These are phyloP conservation scores for Lytechinus variegatus DNA, from an alignment of 35 echinoderm and acorn worm genomes.

Conservation along the genomic window DNA sequence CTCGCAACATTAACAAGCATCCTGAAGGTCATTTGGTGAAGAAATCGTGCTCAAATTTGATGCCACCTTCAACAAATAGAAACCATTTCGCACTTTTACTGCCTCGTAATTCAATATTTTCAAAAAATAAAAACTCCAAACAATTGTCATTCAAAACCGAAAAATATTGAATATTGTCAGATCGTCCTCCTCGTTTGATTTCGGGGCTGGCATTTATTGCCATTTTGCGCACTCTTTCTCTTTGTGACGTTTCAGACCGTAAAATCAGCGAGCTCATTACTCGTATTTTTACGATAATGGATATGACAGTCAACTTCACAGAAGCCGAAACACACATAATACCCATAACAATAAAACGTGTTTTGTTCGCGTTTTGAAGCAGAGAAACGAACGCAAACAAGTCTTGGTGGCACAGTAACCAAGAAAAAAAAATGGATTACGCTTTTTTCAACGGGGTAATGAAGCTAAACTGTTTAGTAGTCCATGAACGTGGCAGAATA, in stretches of 20 bases:
- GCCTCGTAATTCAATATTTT: neutral
- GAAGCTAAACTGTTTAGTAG: neutral
- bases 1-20: neutral
- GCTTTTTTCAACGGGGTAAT: neutral
- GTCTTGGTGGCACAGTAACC: neutral
- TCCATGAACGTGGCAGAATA: neutral
- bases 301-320: neutral
- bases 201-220: neutral
- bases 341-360: constrained; percentile 29
- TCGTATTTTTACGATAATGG: constrained; percentile 38
- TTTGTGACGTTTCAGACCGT: neutral
- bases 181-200: neutral
- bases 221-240: neutral
- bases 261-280: constrained; percentile 41
- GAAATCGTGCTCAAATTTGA: neutral
- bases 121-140: neutral
- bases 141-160: neutral
- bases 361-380: neutral
- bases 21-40: constrained; percentile 9
- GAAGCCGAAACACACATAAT: neutral
- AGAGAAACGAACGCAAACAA: neutral
- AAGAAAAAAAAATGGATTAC: neutral
- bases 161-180: neutral
- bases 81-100: neutral
- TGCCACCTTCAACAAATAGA: neutral